phyloP scores from a whole-genome alignment of 2,113 vertebrate genomes.

The Chaetura pelagica region DNA sequence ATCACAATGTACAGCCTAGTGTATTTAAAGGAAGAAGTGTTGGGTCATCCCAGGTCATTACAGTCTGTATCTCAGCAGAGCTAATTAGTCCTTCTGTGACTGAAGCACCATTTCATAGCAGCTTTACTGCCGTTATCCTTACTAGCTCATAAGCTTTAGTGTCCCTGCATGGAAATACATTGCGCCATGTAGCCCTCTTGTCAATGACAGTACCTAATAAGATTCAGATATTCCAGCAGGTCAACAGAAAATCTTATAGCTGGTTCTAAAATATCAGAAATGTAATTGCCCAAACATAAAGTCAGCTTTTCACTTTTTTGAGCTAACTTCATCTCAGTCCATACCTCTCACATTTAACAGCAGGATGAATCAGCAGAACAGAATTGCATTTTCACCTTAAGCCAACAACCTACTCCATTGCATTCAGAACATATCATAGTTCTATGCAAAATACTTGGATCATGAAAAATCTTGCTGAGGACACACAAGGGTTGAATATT shows the following conservation, averaged over 20 bases:
- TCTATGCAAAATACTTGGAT: neutral
- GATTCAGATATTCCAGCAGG: neutral
- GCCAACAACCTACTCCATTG: neutral
- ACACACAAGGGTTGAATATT: neutral
- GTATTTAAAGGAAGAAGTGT: neutral
- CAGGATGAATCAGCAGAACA: neutral
- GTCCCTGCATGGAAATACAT: neutral
- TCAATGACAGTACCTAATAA: neutral
- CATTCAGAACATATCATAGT: neutral
- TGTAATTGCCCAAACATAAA: neutral
- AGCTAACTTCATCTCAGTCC: neutral
- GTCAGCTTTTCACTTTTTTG: neutral
- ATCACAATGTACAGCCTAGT: neutral
- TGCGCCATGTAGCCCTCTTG: neutral
- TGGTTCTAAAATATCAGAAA: neutral
- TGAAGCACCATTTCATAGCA: neutral
- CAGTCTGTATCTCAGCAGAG: neutral
- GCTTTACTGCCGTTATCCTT: neutral
- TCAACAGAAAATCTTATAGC: neutral
- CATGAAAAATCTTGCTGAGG: neutral
- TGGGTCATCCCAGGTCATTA: neutral
- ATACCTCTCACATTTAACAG: neutral
- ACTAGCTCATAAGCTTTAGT: neutral
- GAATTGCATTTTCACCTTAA: neutral
- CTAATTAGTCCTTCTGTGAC: conserved; percentile 13